Conservation (phyloP, 1,140 invertebrate genomes). For the Drosophila arizonae region DNA sequence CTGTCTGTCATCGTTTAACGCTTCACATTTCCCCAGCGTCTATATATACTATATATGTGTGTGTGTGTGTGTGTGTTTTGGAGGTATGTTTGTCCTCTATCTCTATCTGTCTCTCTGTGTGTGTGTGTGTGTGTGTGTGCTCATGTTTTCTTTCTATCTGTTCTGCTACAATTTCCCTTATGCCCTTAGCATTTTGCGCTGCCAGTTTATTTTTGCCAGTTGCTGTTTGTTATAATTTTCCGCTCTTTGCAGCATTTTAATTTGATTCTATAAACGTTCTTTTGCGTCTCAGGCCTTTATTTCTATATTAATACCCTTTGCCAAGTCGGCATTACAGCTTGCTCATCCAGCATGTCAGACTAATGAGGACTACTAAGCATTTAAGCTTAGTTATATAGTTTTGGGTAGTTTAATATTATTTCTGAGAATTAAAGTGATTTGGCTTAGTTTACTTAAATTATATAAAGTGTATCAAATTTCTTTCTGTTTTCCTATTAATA, state of each 20-base stretch:
- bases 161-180: constrained; percentile 74
- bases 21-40: constrained; percentile 41
- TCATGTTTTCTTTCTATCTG: constrained; percentile 74
- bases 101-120: constrained; percentile 1
- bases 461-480: too few species aligned
- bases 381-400: too few species aligned
- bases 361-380: too few species aligned
- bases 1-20: constrained; percentile 45
- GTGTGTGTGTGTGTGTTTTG: constrained; percentile 19
- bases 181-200: constrained; percentile 56
- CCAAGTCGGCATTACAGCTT: constrained; percentile 9
- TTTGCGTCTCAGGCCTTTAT: constrained; percentile 25
- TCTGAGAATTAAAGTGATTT: too few species aligned
- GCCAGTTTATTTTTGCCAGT: constrained; percentile 40
- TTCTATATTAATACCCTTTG: constrained; percentile 20
- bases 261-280: constrained; percentile 61
- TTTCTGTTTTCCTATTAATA: too few species aligned
- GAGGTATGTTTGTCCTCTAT: neutral
- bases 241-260: constrained; percentile 76
- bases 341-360: constrained; percentile 2
- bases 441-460: too few species aligned
- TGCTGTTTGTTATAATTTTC: constrained; percentile 74
- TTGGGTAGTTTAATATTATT: too few species aligned
- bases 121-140: constrained; percentile 15
- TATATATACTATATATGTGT: constrained; percentile 30